Evolutionary conservation across 2,888 invertebrate genomes (phyloP).

Genomic region (Bellardia pandia): DNA sequence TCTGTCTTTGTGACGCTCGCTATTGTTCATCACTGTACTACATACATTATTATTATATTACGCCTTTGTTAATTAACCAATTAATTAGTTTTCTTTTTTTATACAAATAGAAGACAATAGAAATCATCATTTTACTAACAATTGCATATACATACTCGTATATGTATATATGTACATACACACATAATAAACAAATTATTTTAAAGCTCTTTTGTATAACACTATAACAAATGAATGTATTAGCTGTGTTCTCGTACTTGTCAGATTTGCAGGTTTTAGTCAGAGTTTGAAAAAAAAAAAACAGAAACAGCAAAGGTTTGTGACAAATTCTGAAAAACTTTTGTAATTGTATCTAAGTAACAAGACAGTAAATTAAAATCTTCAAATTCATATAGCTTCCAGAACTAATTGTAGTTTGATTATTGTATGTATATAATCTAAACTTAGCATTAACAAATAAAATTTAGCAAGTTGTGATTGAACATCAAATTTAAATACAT

Average conservation of each 20-base stretch:
- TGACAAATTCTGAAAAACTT: neutral
- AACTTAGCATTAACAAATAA: slow-evolving; percentile 5
- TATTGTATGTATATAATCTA: neutral
- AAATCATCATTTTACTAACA: neutral
- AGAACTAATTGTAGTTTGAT: neutral
- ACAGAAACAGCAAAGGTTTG: neutral
- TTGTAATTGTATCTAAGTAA: neutral
- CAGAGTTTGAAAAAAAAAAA: neutral
- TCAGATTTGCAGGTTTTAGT: neutral
- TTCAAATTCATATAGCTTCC: neutral
- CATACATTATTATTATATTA: slow-evolving; percentile 1
- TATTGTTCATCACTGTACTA: slow-evolving; percentile 5
- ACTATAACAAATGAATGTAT: neutral
- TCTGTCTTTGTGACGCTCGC: slow-evolving; percentile 1
- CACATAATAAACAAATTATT: neutral
- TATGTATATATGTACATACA: no score
- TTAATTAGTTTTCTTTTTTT: neutral
- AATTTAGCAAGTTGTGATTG: slow-evolving; percentile 2
- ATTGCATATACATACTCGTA: neutral
- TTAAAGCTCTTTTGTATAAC: neutral
- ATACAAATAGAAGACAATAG: neutral
- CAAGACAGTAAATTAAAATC: neutral
- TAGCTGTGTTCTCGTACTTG: neutral
- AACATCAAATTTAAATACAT: neutral
- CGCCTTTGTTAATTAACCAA: slow-evolving; percentile 23